Base-by-base conservation (phyloP, 2,888 invertebrate species). In the Ichneumon xanthorius region DNA sequence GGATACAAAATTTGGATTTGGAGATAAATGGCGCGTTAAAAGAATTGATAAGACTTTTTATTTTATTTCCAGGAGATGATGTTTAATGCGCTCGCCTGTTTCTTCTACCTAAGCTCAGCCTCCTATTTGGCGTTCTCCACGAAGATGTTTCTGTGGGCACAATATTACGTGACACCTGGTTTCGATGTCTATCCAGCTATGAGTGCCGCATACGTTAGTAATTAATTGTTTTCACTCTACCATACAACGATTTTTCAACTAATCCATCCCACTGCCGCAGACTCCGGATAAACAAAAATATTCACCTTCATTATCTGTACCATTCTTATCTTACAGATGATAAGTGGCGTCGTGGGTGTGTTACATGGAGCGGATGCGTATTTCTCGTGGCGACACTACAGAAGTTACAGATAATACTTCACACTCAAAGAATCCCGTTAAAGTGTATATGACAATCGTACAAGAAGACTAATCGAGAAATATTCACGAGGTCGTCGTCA, bases 121-220 rank as follows among this genome's bases (percentile, higher is more conserved):
- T 96, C 97, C 0, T 98, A 97, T 92, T 96, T 98, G 94, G 97
- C 97, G 0, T 96, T 97, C 88, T 96, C 97, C 0, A 97, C 97
- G 26, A 96, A 97, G 88, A 94, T 97, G 61, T 97, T 96, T 93
- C 94, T 98, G 76, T 96, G 97, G 94, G 97, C 97, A 0, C 95
- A 96, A 89, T 97, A 98, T 93, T 95, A 96, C 45, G 92, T 96
- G 7, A 96, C 96, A 61, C 97, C 98, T 88, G 97, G 97, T 92
- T 96, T 95, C 91, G 96, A 97, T 91, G 97, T 97, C 16, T 98
- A 97, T 94, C 98, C 98, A n/a, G 97, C 98, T 2, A 97, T 98
- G 97, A 97, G 97, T 40, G 97, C 97, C 0, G 96, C 97, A 88
- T 98, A 98, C 93, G 98, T 98, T 95, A 97, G 97, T 96, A 65